Evolutionary conservation across 2,888 invertebrate genomes (phyloP).

Genomic region (Pammene aurita): DNA sequence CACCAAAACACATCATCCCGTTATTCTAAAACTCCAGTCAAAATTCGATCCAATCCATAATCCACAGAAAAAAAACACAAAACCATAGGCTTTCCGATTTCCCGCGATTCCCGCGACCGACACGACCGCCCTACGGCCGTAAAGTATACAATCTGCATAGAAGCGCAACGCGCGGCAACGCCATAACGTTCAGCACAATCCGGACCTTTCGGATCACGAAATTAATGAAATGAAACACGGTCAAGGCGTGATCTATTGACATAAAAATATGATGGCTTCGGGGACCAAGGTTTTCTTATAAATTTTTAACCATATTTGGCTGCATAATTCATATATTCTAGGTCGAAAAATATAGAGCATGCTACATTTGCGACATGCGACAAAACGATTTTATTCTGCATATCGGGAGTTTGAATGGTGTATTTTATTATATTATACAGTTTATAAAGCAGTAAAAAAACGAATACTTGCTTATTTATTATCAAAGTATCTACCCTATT

Average conservation of each 20-base stretch:
- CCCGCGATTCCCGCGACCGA: slow-evolving; percentile 43
- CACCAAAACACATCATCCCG: slow-evolving; percentile 25
- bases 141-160: slow-evolving; percentile 38
- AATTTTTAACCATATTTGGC: slow-evolving; percentile 7
- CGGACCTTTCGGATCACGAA: slow-evolving; percentile 44
- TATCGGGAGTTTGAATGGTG: neutral
- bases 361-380: too few species aligned
- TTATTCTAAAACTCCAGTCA: slow-evolving; percentile 17
- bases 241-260: slow-evolving; percentile 44
- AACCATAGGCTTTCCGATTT: slow-evolving; percentile 35
- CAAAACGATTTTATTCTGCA: too few species aligned
- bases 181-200: slow-evolving; percentile 38
- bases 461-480: too few species aligned
- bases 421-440: too few species aligned
- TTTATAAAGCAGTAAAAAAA: too few species aligned
- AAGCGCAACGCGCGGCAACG: slow-evolving; percentile 33
- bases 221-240: slow-evolving; percentile 45
- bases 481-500: too few species aligned
- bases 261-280: slow-evolving; percentile 42
- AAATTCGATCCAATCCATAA: slow-evolving; percentile 16
- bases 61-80: slow-evolving; percentile 32
- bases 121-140: slow-evolving; percentile 43
- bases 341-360: too few species aligned
- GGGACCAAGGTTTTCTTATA: slow-evolving; percentile 20
- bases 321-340: neutral